Evolutionary conservation across 2,113 vertebrate genomes (phyloP).

Genomic region (Hippolais icterina): DNA sequence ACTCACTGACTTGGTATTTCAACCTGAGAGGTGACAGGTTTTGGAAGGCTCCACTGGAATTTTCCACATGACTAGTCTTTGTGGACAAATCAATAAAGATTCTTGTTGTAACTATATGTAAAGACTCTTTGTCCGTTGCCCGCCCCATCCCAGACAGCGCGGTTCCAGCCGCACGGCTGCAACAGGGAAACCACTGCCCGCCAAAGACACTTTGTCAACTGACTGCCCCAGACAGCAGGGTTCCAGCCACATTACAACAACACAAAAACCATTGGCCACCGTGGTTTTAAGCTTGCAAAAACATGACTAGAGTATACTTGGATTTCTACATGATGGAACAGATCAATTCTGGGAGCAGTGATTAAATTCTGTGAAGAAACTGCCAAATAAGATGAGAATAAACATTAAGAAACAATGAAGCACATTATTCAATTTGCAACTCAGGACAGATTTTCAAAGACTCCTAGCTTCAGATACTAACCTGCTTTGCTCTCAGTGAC

Average conservation of each 20-base stretch:
- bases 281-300: constrained; percentile 27
- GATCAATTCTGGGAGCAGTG: constrained; percentile 23
- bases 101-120: constrained; percentile 20
- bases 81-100: constrained; percentile 30
- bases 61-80: constrained; percentile 51
- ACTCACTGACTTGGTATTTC: constrained; percentile 11
- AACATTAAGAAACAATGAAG: constrained; percentile 53
- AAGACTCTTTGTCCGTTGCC: constrained; percentile 12
- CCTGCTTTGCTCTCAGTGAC: constrained; percentile 20
- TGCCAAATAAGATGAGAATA: constrained; percentile 42
- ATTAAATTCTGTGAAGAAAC: constrained; percentile 43
- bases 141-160: constrained; percentile 18
- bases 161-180: not conserved
- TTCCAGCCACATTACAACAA: constrained; percentile 44
- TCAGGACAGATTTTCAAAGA: constrained; percentile 38
- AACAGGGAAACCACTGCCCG: not conserved
- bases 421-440: constrained; percentile 32
- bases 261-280: constrained; percentile 8
- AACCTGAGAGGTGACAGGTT: constrained; percentile 1
- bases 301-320: not conserved
- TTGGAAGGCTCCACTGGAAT: not conserved
- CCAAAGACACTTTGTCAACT: constrained; percentile 24
- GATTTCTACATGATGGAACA: constrained; percentile 33
- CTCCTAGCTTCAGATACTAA: constrained; percentile 9
- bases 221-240: constrained; percentile 9